phyloP scores from a whole-genome alignment of 2,888 invertebrate species.

The Noctua comes region DNA sequence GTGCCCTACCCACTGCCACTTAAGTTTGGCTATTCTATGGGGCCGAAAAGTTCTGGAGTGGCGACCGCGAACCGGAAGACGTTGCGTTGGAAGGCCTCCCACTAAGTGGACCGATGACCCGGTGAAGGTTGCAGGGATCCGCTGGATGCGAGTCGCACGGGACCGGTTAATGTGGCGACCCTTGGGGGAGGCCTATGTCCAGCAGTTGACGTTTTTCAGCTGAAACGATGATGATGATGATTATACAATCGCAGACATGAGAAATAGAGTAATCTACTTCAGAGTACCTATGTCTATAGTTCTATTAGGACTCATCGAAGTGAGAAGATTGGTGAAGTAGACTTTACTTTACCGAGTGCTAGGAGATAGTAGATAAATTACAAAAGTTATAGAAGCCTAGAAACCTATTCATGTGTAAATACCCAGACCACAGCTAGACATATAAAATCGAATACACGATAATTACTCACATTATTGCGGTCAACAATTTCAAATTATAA shows the following conservation, averaged over 20 bases:
- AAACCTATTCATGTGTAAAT: neutral
- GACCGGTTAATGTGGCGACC: too few relatives aligned
- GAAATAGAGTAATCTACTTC: neutral
- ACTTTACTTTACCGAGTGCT: neutral
- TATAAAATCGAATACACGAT: neutral
- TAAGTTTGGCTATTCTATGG: too few relatives aligned
- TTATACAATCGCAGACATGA: neutral
- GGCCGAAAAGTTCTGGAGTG: too few relatives aligned
- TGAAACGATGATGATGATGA: too few relatives aligned
- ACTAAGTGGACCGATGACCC: too few relatives aligned
- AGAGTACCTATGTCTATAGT: neutral
- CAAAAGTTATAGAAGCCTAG: slow-evolving; percentile 6
- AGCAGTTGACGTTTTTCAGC: too few relatives aligned
- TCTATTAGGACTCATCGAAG: neutral
- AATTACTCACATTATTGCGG: slow-evolving; percentile 19
- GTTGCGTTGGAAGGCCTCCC: too few relatives aligned
- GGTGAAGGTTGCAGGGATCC: too few relatives aligned
- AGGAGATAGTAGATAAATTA: neutral
- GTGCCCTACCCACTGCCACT: too few relatives aligned
- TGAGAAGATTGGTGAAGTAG: neutral
- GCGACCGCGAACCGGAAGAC: too few relatives aligned
- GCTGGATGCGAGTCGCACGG: too few relatives aligned
- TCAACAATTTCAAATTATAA: slow-evolving; percentile 39
- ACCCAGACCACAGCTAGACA: neutral
- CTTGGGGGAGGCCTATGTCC: too few relatives aligned